phyloP scores from a whole-genome alignment of 2,113 vertebrate genomes.

The Onychostruthus taczanowskii region DNA sequence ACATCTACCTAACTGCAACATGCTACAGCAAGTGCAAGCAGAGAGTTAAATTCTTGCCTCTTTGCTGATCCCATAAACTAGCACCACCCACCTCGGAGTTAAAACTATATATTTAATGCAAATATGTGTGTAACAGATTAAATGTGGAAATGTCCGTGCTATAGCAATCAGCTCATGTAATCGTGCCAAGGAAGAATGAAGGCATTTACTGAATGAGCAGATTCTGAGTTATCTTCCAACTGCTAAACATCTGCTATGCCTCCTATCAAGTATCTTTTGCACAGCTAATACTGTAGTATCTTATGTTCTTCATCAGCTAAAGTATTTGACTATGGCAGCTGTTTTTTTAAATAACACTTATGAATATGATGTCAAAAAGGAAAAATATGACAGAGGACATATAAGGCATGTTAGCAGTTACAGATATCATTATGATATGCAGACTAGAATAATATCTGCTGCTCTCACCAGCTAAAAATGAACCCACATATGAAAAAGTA shows the following conservation, averaged over 20 bases:
- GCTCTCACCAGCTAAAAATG: neutral
- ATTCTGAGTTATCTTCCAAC: constrained; percentile 63
- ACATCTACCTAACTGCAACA: neutral
- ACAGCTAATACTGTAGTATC: constrained; percentile 61
- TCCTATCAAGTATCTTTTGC: constrained; percentile 71
- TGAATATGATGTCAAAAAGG: constrained; percentile 50
- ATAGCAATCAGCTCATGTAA: constrained; percentile 4
- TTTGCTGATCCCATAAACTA: constrained; percentile 30
- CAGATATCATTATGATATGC: neutral
- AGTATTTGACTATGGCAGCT: constrained; percentile 63
- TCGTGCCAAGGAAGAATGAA: constrained; percentile 49
- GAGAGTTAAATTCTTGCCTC: constrained; percentile 46
- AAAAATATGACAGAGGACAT: constrained; percentile 44
- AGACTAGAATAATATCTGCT: neutral
- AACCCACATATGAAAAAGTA: neutral
- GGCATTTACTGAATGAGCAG: constrained; percentile 70
- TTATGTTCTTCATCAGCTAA: constrained; percentile 66
- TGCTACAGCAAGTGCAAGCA: neutral
- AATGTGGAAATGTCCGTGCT: neutral
- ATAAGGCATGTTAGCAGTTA: constrained; percentile 12
- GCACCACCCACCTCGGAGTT: constrained; percentile 22
- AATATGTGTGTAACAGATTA: neutral
- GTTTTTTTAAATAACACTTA: constrained; percentile 62
- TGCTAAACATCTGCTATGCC: constrained; percentile 61
- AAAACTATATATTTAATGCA: constrained; percentile 48